Evolutionary conservation across 1,140 invertebrate genomes (phyloP).

Genomic region (Drosophila nigromelanica): DNA sequence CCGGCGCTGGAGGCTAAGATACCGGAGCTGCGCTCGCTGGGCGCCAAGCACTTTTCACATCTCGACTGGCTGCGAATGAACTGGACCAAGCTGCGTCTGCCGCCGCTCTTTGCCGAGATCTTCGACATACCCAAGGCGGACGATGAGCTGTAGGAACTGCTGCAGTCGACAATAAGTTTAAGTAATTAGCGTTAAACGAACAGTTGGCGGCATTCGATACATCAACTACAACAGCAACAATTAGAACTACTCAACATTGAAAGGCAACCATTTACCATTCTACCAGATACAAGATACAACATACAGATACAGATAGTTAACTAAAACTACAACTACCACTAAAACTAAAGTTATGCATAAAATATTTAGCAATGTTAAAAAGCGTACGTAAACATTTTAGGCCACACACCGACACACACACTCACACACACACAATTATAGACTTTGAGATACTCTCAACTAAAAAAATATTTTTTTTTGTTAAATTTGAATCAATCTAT

Average conservation of each 20-base stretch:
- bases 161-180: slow-evolving; percentile 54
- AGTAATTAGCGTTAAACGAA: slow-evolving; percentile 58
- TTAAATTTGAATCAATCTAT: slow-evolving; percentile 24
- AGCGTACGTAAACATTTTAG: slow-evolving; percentile 46
- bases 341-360: slow-evolving; percentile 39
- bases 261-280: slow-evolving; percentile 16
- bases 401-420: slow-evolving; percentile 6
- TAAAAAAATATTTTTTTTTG: slow-evolving; percentile 1
- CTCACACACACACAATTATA: slow-evolving; percentile 11
- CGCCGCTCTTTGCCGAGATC: slow-evolving; percentile 97
- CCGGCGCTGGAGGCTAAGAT: slow-evolving; percentile 89
- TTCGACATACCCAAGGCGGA: slow-evolving; percentile 98
- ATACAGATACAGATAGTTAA: slow-evolving; percentile 30
- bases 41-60: slow-evolving; percentile 92
- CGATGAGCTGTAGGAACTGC: slow-evolving; percentile 84
- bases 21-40: slow-evolving; percentile 92
- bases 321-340: slow-evolving; percentile 23
- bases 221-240: slow-evolving; percentile 17
- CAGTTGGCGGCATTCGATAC: slow-evolving; percentile 29
- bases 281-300: slow-evolving; percentile 15
- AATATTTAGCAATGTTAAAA: slow-evolving; percentile 62
- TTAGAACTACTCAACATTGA: slow-evolving; percentile 51
- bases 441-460: slow-evolving; percentile 30
- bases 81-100: slow-evolving; percentile 93
- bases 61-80: slow-evolving; percentile 95